Evolutionary conservation across 2,113 vertebrate genomes (phyloP).

Genomic region (Philantomba maxwellii): DNA sequence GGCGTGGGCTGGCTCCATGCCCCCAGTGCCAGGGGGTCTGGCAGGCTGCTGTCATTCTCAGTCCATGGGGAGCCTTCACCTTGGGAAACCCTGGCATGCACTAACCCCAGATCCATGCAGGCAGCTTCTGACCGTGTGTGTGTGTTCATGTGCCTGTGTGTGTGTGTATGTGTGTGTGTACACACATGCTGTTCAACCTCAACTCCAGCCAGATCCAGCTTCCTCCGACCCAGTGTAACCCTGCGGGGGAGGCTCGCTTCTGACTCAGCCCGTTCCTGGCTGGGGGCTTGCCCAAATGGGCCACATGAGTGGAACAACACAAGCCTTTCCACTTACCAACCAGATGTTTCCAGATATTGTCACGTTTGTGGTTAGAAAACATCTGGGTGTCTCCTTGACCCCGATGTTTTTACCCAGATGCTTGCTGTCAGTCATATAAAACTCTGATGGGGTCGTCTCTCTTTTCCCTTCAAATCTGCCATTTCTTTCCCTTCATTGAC

Average conservation of each 20-base stretch:
- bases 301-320: not conserved
- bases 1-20: not conserved
- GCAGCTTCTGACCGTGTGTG: not conserved
- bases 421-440: not conserved
- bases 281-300: not conserved
- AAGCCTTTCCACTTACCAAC: not conserved
- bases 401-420: not conserved
- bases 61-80: not conserved
- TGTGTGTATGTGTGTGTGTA: not conserved
- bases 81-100: not conserved
- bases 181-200: not conserved
- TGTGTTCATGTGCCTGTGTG: not conserved
- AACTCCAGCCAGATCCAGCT: not conserved
- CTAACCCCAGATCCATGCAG: not conserved
- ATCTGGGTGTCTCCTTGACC: not conserved
- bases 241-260: not conserved
- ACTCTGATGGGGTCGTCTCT: not conserved
- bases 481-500: not conserved
- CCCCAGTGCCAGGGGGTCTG: accelerated
- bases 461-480: not conserved
- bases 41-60: not conserved
- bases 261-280: not conserved
- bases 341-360: not conserved
- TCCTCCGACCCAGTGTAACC: not conserved
- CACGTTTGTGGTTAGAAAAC: not conserved